phyloP scores from a whole-genome alignment of 2,797 vertebrate species.

The Parauchenoglanis ngamensis region DNA sequence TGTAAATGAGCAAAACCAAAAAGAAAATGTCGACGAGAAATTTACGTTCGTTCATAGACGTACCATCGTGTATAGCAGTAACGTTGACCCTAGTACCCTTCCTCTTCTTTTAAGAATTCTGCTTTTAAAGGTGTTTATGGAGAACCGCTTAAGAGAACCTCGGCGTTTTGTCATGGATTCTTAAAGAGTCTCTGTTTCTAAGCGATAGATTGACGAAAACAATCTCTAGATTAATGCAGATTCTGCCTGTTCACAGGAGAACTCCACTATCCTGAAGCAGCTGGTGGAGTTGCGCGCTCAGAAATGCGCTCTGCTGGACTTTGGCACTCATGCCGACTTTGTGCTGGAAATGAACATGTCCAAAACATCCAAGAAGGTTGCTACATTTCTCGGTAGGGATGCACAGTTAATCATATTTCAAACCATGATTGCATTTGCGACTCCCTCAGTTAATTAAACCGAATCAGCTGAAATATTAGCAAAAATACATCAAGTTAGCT shows the following conservation, averaged over 20 bases:
- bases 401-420: neutral
- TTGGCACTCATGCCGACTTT: conserved; percentile 89
- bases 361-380: conserved; percentile 82
- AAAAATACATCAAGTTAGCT: neutral
- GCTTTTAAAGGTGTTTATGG: neutral
- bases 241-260: conserved; percentile 77
- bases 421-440: neutral
- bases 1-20: too few species aligned
- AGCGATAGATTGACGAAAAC: neutral
- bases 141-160: neutral
- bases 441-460: neutral
- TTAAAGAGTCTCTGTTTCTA: neutral
- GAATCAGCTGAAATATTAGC: neutral
- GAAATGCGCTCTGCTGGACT: conserved; percentile 86
- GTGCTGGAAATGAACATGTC: conserved; percentile 99
- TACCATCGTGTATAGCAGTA: neutral
- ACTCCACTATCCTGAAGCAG: conserved; percentile 88
- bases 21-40: neutral
- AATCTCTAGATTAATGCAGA: neutral
- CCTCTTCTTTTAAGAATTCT: neutral
- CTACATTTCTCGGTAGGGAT: conserved; percentile 84
- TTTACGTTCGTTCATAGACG: neutral
- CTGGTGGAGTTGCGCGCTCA: conserved; percentile 85
- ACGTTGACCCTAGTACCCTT: neutral
- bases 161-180: too few species aligned